These are phyloP conservation scores for Gymnobelideus leadbeateri DNA, from an alignment of 2,113 vertebrate genomes.

Conservation along the genomic window DNA sequence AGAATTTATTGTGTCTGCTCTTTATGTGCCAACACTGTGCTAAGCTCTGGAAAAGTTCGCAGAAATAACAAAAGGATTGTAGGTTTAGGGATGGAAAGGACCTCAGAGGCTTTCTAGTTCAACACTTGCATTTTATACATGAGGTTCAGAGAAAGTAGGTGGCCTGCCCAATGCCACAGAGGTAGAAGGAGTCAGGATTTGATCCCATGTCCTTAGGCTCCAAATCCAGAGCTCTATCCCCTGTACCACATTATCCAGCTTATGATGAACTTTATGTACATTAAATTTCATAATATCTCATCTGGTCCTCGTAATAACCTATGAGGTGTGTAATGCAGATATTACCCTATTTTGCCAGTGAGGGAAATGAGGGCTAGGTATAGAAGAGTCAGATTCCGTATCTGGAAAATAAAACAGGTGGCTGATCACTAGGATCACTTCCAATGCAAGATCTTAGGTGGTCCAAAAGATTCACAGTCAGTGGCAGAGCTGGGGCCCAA, in stretches of 20 bases:
- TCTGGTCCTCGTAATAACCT: background rate
- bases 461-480: background rate
- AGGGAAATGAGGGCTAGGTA: background rate
- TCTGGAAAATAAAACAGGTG: background rate
- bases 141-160: background rate
- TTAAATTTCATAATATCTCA: background rate
- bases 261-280: background rate
- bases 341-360: background rate
- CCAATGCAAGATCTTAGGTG: background rate
- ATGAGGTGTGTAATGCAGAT: background rate
- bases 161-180: background rate
- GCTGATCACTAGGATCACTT: background rate
- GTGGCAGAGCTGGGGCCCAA: background rate
- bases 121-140: background rate
- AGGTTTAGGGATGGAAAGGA: background rate
- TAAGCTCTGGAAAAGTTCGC: background rate
- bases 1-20: background rate
- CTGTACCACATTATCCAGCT: background rate
- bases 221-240: background rate
- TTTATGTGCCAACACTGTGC: background rate
- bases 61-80: background rate
- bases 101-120: background rate
- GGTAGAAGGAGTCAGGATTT: background rate
- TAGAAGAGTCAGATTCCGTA: background rate
- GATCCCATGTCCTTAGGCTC: background rate